Evolutionary conservation across 2,113 vertebrate genomes (phyloP), one percentile per base, ranked within the genome.

Genomic region (Cryptoleucopteryx plumbea): DNA sequence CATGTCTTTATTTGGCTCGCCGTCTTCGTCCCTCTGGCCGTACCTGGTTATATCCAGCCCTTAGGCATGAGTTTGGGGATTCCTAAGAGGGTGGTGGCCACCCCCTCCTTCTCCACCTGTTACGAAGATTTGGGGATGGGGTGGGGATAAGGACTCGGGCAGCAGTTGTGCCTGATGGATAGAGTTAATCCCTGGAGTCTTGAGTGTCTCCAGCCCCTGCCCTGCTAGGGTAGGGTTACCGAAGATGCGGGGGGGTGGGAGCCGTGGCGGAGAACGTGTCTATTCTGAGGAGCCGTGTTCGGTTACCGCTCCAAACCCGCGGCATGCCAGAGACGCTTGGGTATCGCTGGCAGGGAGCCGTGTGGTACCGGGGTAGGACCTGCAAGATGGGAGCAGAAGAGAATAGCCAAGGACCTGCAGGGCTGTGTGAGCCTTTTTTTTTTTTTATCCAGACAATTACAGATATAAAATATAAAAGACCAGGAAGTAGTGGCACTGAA

Each of bases 211-310:
- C 81, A 91, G 80, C 65, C 68, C 83, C 61, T 94, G 85, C 86
- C 82, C 72, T 3, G 50, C 7, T 75, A 45, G 93, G 94, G 68
- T 97, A 96, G 71, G 70, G 70, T 98, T 98, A 97, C 96, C 11
- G 50, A 95, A 94, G 86, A 82, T 34, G 21, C 25, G 59, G 53
- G 53, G 16, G 90, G 45, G n/a, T 82, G 77, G 59, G 40, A 92
- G 40, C 40, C 26, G 11, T 2, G 13, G 27, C 52, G 9, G 79
- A 43, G 63, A 70, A 48, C 6, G 4, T 90, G 62, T 93, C 95
- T 98, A 96, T 98, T 97, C 88, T 94, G 75, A 94, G 97, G 93
- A 78, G 21, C 63, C 1, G 95, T 95, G 26, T 98, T 91, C 4
- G 17, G 92, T 97, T 97, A 95, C 97, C 1, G 7, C 90, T 72